Percentiles rank a stretch among this genome's conserved stretches.
Conservation (phyloP, 2,888 invertebrate species). For the Cosmorhoe ocellata region DNA sequence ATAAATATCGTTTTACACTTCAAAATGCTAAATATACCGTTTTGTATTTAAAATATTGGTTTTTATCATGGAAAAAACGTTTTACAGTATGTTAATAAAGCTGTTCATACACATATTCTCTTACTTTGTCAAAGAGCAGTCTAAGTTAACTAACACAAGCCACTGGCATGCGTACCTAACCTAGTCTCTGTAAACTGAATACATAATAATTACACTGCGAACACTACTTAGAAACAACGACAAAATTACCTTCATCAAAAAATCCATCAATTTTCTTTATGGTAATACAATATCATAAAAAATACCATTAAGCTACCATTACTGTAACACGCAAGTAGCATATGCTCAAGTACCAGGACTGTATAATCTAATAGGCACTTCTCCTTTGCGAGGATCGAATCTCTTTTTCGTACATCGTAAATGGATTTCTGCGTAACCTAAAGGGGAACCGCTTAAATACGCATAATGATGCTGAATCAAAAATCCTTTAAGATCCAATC, state of each 20-base stretch:
- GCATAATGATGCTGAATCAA: slow-evolving; percentile 51
- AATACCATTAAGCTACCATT: slow-evolving; percentile 58
- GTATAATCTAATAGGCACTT: slow-evolving; percentile 55
- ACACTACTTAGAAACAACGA: background rate
- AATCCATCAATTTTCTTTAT: slow-evolving; percentile 41
- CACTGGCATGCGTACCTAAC: too few species aligned
- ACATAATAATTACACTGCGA: too few species aligned
- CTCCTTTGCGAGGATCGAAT: slow-evolving; percentile 51
- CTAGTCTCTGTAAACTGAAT: too few species aligned
- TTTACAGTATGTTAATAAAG: too few species aligned
- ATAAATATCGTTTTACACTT: too few species aligned
- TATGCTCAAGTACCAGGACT: slow-evolving; percentile 48
- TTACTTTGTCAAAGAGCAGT: too few species aligned
- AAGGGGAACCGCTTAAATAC: slow-evolving; percentile 48
- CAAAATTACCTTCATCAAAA: slow-evolving; percentile 39
- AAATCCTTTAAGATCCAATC: slow-evolving; percentile 50
- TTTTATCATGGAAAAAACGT: too few species aligned
- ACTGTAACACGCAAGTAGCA: slow-evolving; percentile 48
- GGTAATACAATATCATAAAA: slow-evolving; percentile 43
- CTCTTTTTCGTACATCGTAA: slow-evolving; percentile 63
- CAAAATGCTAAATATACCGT: too few species aligned
- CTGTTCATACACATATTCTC: too few species aligned
- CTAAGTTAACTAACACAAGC: too few species aligned
- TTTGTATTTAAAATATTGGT: too few species aligned
- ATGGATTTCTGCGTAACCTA: slow-evolving; percentile 54